Base-by-base conservation (phyloP, 2,113 vertebrate species). In the Rhinichthys klamathensis region DNA sequence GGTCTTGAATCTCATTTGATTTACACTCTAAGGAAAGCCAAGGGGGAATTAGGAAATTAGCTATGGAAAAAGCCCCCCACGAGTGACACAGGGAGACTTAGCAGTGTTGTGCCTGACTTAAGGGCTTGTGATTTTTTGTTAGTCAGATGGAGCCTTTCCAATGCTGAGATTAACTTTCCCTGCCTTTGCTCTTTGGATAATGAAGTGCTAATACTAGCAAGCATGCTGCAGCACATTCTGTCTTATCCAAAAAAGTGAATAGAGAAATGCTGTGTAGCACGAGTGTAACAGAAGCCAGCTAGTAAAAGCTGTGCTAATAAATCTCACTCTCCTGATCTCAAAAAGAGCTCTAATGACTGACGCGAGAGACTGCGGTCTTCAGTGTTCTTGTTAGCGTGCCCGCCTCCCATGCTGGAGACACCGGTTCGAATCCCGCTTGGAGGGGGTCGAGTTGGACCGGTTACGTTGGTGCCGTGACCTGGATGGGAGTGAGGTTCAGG, bases 21-120 rank as follows among this genome's bases (percentile, higher is more conserved):
- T 93, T 90, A 90, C 84, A 86, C 79, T 80, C 83, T 56, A 58
- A 77, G 74, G 58, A 30, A 90, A 72, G 87, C 70, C 80, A 38
- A 78, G 88, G 56, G 49, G 78, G 73, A 91, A 90, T 92, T 90
- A 90, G 88, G 89, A 91, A 91, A 92, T 90, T 90, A 92, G 90
- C 89, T 73, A 32, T 82, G 85, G 84, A 89, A 87, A 91, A 87
- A 51, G 84, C 79, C 82, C 72, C 67, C 44, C 83, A 27, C 49
- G 38, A 77, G 80, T 80, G 23, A 11, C 80, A 78, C 78, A 46
- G 44, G 21, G 67, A 51, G 78, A 58, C 79, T 88, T 84, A 84
- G 77, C 15, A 23, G 80, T 56, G 80, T 70, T 72, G 80, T 3
- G 49, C 49, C 67, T 70, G 85, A 76, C 60, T 70, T 80, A 80